These are phyloP conservation scores for Odontocerum albicorne DNA, from an alignment of 2,888 invertebrate species.

Conservation along the genomic window DNA sequence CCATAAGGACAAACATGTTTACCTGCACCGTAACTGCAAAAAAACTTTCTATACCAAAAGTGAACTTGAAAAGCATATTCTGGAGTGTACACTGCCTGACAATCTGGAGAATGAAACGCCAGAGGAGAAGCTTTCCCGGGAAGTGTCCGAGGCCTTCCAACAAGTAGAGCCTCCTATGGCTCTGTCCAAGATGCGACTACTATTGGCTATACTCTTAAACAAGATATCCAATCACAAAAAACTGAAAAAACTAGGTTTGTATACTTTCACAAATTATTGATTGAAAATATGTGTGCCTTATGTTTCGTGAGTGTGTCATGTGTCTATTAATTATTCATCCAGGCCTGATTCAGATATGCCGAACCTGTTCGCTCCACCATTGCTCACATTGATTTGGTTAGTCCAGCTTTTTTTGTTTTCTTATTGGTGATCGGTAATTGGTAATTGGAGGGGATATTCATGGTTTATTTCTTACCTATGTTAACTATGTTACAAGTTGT, in stretches of 20 bases:
- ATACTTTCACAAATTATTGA: constrained; percentile 44
- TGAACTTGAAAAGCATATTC: constrained; percentile 67
- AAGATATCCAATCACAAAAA: constrained; percentile 81
- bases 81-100: constrained; percentile 46
- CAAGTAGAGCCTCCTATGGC: constrained; percentile 59
- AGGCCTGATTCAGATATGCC: constrained; percentile 21
- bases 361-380: constrained; percentile 21
- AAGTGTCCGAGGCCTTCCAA: constrained; percentile 46
- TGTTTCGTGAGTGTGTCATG: constrained; percentile 26
- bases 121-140: constrained; percentile 43
- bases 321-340: constrained; percentile 30
- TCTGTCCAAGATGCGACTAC: constrained; percentile 74
- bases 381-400: constrained; percentile 22
- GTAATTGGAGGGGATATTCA: not conserved
- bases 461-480: too few relatives aligned
- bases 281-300: constrained; percentile 25
- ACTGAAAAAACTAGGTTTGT: constrained; percentile 75
- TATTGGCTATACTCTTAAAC: constrained; percentile 78
- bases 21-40: constrained; percentile 73
- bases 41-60: constrained; percentile 76
- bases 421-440: constrained; percentile 10
- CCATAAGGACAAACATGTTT: constrained; percentile 77
- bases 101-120: constrained; percentile 39
- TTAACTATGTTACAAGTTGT: too few relatives aligned
- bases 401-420: constrained; percentile 23